These are phyloP conservation scores for Notolepis coatsorum DNA, from an alignment of 2,797 vertebrate genomes.

Conservation along the genomic window DNA sequence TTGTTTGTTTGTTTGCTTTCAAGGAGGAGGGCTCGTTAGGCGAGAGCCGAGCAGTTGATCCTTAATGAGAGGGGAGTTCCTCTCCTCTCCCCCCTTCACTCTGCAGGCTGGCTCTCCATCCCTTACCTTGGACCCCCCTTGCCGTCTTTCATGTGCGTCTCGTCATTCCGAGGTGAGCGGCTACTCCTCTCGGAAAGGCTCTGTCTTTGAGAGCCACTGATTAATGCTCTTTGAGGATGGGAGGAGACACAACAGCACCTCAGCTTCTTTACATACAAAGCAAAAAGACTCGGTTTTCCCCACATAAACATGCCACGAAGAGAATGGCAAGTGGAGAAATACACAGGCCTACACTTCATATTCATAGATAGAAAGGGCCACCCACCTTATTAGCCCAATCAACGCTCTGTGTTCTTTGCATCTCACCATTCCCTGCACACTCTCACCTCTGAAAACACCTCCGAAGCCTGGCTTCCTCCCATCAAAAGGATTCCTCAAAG, in stretches of 20 bases:
- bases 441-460: slow-evolving; percentile 56
- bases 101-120: slow-evolving; percentile 41
- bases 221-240: slow-evolving; percentile 69
- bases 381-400: slow-evolving; percentile 49
- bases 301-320: slow-evolving; percentile 40
- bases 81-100: slow-evolving; percentile 23
- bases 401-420: slow-evolving; percentile 47
- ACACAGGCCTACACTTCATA: slow-evolving; percentile 12
- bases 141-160: slow-evolving; percentile 68
- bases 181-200: slow-evolving; percentile 64
- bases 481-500: slow-evolving; percentile 44
- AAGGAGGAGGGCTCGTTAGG: slow-evolving; percentile 57
- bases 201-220: slow-evolving; percentile 61
- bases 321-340: slow-evolving; percentile 17
- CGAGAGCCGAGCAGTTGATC: slow-evolving; percentile 61
- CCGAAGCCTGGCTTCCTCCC: slow-evolving; percentile 19
- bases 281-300: slow-evolving; percentile 39
- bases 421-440: slow-evolving; percentile 50
- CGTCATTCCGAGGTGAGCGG: slow-evolving; percentile 63
- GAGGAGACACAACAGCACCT: slow-evolving; percentile 4
- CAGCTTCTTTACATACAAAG: slow-evolving; percentile 54
- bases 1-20: slow-evolving; percentile 52
- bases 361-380: slow-evolving; percentile 28
- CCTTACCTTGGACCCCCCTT: slow-evolving; percentile 49
- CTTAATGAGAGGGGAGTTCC: slow-evolving; percentile 70